phyloP scores from a whole-genome alignment of 2,888 invertebrate species.

The Zaprionus obscuricornis region DNA sequence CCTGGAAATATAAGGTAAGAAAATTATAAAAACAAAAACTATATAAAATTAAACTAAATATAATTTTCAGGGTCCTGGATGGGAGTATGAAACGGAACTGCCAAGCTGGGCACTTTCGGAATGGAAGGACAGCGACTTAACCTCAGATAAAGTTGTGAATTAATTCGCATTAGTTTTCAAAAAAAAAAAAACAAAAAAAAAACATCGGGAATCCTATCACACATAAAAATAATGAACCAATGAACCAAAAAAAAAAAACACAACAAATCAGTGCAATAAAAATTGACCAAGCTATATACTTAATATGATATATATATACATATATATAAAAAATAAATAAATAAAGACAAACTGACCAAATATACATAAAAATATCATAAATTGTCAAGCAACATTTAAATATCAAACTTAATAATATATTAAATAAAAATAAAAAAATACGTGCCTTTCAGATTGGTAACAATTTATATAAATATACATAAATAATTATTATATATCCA shows the following conservation, averaged over 20 bases:
- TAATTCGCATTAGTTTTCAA: conserved; percentile 24
- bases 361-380: conserved; percentile 23
- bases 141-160: conserved; percentile 43
- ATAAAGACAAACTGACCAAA: conserved; percentile 53
- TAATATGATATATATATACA: too few species aligned
- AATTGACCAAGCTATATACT: conserved; percentile 45
- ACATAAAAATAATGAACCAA: conserved; percentile 29
- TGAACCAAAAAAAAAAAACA: too few species aligned
- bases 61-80: conserved; percentile 93
- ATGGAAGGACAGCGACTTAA: conserved; percentile 39
- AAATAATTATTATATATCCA: conserved; percentile 4
- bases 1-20: conserved; percentile 93
- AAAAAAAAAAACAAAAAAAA: too few species aligned
- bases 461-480: conserved; percentile 6
- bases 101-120: conserved; percentile 92
- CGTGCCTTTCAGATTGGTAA: conserved; percentile 55
- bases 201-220: conserved; percentile 19
- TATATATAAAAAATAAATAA: not conserved
- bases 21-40: not conserved
- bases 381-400: conserved; percentile 39
- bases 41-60: not conserved
- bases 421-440: too few species aligned
- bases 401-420: conserved; percentile 19
- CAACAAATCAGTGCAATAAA: conserved; percentile 39
- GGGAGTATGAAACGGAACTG: conserved; percentile 96